Base-by-base conservation (phyloP, 2,797 vertebrate species). In the Streptopelia turtur region DNA sequence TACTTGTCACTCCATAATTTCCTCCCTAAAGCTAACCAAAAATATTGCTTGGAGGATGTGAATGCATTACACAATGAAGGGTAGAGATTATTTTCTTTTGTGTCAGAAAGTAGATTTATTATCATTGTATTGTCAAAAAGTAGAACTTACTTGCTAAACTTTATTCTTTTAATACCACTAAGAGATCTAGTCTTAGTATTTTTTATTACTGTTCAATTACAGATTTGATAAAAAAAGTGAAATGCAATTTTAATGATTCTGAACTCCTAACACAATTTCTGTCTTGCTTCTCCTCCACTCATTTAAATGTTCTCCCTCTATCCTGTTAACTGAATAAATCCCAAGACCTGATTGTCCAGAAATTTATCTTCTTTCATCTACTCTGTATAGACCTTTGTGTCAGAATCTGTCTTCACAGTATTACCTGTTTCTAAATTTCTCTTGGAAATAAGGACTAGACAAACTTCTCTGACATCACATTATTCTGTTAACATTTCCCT, bases 1-100 rank as follows among this genome's bases (percentile, higher is more conserved):
- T 92, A 75, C 85, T 90, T 93, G 83, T 88, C 93, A 75, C 60
- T 94, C 83, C 74, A 59, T 95, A 66, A 94, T 61, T 95, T 94
- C 52, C 64, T 96, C 50, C 89, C 85, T 60, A 82, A 89, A 95
- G 90, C 90, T 59, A 57, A 93, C 61, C 33, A 79, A 95, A 90
- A 94, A 66, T 55, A 96, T 66, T 94, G 21, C 56, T 71, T 88
- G 16, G 53, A 81, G 39, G 41, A 90, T 2, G 43, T 64, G 95
- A 96, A 66, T 35, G 16, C 23, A 61, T 71, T 83, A 78, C 66
- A 63, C 35, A 85, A 14, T 16, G 52, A 95, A 43, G 25, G 68
- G 45, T 13, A 75, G 37, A 63, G 28, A 78, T 56, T 1, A 37
- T 57, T 92, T 49, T 61, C 25, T 50, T 57, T 35, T 35, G 10